Percentiles rank a stretch among this genome's conserved stretches.
phyloP scores from a whole-genome alignment of 2,888 invertebrate species.

The Macrosoma leucophasiata region DNA sequence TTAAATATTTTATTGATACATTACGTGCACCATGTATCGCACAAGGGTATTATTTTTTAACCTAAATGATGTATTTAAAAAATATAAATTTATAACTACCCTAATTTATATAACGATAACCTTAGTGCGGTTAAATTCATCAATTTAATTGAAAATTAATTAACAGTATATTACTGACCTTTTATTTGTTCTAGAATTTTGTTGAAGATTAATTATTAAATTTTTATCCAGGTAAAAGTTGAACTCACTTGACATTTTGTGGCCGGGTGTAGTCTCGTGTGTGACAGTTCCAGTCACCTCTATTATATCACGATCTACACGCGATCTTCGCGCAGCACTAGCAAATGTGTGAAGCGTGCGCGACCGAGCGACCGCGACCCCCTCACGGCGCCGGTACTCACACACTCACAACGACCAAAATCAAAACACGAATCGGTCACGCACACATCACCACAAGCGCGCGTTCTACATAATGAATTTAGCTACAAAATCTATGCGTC shows the following conservation, averaged over 20 bases:
- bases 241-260: constrained; percentile 68
- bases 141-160: neutral
- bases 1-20: too few relatives aligned
- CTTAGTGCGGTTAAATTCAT: constrained; percentile 1
- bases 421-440: too few relatives aligned
- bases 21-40: too few relatives aligned
- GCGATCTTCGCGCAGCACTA: constrained; percentile 63
- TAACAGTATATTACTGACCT: neutral
- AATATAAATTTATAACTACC: constrained; percentile 16
- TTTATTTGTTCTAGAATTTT: neutral
- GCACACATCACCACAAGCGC: too few relatives aligned
- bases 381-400: constrained; percentile 35
- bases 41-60: too few relatives aligned
- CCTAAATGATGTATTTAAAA: neutral
- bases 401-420: constrained; percentile 31
- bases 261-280: constrained; percentile 59
- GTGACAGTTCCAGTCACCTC: constrained; percentile 66
- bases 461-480: too few relatives aligned
- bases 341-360: constrained; percentile 57
- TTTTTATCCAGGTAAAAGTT: too few relatives aligned
- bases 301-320: constrained; percentile 58
- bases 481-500: too few relatives aligned
- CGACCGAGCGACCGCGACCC: constrained; percentile 41
- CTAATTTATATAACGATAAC: constrained; percentile 13
- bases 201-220: neutral